Evolutionary conservation across 2,113 vertebrate genomes (phyloP).

Genomic region (Paratilapia polleni): DNA sequence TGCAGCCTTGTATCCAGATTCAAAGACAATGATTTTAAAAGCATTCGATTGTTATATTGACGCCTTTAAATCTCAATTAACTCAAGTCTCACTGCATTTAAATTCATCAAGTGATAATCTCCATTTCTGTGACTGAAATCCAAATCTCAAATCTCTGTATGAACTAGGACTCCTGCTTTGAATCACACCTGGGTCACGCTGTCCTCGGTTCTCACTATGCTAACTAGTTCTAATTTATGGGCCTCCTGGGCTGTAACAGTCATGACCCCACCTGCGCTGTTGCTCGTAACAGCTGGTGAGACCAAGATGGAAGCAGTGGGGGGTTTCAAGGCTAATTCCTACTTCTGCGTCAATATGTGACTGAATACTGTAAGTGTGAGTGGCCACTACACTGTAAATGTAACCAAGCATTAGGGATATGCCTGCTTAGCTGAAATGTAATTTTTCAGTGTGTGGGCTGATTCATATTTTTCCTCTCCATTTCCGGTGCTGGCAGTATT

Average conservation of each 20-base stretch:
- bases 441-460: neutral
- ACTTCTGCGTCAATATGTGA: slow-evolving; percentile 13
- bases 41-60: neutral
- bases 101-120: neutral
- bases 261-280: slow-evolving; percentile 62
- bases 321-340: slow-evolving; percentile 16
- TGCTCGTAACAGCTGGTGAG: slow-evolving; percentile 62
- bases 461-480: slow-evolving; percentile 30
- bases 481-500: slow-evolving; percentile 24
- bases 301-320: slow-evolving; percentile 17
- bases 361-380: slow-evolving; percentile 4
- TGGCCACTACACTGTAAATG: neutral
- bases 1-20: neutral
- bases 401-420: neutral
- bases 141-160: neutral
- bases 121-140: neutral
- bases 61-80: neutral
- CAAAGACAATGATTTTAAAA: neutral
- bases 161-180: slow-evolving; percentile 8
- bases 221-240: slow-evolving; percentile 63
- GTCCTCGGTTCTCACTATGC: slow-evolving; percentile 23
- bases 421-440: slow-evolving; percentile 2
- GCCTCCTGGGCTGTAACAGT: slow-evolving; percentile 53
- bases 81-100: neutral
- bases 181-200: slow-evolving; percentile 47